phyloP scores from a whole-genome alignment of 2,888 invertebrate species.

The Bellardia pandia region DNA sequence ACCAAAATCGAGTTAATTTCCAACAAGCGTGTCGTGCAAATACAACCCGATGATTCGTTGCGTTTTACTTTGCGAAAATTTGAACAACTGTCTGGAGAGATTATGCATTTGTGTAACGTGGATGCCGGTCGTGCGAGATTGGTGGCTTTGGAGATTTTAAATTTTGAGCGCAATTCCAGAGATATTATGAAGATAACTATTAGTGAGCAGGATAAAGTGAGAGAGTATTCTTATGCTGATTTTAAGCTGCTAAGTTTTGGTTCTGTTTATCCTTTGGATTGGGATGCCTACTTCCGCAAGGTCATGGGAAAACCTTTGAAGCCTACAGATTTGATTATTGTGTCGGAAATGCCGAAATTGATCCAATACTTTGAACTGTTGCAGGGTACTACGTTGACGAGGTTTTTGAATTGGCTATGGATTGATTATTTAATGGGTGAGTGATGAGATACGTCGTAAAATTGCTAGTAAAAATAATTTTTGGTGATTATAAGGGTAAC shows the following conservation, averaged over 20 bases:
- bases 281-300: conserved; percentile 81
- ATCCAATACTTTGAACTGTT: conserved; percentile 78
- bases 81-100: conserved; percentile 79
- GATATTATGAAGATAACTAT: conserved; percentile 77
- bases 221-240: conserved; percentile 78
- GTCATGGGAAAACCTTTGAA: conserved; percentile 79
- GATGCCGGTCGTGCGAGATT: conserved; percentile 79
- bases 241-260: conserved; percentile 77
- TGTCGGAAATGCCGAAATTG: conserved; percentile 79
- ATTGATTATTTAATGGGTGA: conserved; percentile 81
- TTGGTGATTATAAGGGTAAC: no score
- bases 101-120: conserved; percentile 78
- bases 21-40: conserved; percentile 78
- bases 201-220: conserved; percentile 71
- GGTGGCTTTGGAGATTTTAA: conserved; percentile 80
- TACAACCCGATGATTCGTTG: conserved; percentile 77
- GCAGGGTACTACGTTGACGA: conserved; percentile 78
- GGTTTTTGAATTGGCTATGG: conserved; percentile 82
- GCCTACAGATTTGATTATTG: conserved; percentile 77
- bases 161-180: conserved; percentile 79
- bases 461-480: neutral
- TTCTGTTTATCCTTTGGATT: conserved; percentile 76
- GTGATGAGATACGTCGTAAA: conserved; percentile 49
- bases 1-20: conserved; percentile 80
- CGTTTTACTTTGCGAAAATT: conserved; percentile 80